Evolutionary conservation across 1,140 invertebrate genomes (phyloP), one percentile per base, ranked within the genome.

Genomic region (Heterodera schachtii): DNA sequence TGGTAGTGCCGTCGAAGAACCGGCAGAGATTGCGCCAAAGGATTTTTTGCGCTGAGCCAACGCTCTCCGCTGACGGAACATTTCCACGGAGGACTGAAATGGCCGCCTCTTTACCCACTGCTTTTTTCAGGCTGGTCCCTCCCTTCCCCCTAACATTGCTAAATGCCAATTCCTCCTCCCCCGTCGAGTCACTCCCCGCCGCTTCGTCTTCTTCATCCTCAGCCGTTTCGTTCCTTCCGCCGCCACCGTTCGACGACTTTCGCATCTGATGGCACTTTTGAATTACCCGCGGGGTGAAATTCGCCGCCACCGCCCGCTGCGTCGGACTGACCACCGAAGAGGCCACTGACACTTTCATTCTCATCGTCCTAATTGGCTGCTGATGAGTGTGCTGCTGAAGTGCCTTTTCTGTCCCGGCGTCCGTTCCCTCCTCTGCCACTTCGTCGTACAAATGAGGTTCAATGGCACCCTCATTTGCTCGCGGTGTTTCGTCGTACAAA

Each of bases 401-500:
- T 5, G 21, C 47, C 71, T 44, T 43, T 4, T 9, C 47, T 19
- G 66, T 6, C n/a, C 0, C 6, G 19, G 13, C 11, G 3, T 57
- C 75, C 19, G 71, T 16, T 49, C 46, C 47, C 2, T 80, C 75
- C 31, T 47, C n/a, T 11, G 84, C 67, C 21, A 85, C 84, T 31
- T 84, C 83, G 73, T 85, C 84, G 74, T 85, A 85, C 9, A 85
- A 46, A 52, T 60, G 69, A 31, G 43, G 41, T 43, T 75, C 19
- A 31, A 66, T 19, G 8, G 4, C 52, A 47, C 44, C 41, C 16
- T 41, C 9, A 41, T 69, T 69, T 21, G 52, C 69, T n/a, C 70
- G 41, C n/a, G 80, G 80, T 16, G 81, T 84, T 41, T 83, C 82
- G 57, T 85, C 84, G 46, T 85, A 83, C 52, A 85, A 74, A 64